phyloP scores from a whole-genome alignment of 2,797 vertebrate genomes.

The Neosilurus mollespiculum region DNA sequence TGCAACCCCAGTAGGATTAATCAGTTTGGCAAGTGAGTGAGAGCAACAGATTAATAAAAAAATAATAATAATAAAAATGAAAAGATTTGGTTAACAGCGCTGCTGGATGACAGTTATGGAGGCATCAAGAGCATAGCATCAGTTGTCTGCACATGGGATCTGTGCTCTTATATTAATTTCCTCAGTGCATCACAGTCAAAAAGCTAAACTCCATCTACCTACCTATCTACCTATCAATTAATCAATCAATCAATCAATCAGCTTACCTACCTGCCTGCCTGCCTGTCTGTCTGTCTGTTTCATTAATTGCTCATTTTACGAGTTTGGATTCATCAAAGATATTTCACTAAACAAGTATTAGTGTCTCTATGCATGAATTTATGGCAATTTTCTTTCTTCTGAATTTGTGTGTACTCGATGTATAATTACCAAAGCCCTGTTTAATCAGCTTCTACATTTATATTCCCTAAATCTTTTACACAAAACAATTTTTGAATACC shows the following conservation, averaged over 20 bases:
- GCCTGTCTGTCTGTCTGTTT: too few relatives aligned
- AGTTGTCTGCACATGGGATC: neutral
- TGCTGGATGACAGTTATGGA: neutral
- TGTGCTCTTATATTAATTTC: neutral
- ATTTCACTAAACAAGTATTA: neutral
- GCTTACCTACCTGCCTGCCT: too few relatives aligned
- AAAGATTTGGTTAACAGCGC: neutral
- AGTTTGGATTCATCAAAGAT: neutral
- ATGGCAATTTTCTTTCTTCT: neutral
- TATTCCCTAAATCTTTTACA: neutral
- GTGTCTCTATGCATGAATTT: neutral
- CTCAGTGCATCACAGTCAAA: neutral
- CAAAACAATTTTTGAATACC: neutral
- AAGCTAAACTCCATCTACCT: neutral
- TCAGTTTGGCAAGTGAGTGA: too few relatives aligned
- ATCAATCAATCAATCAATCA: too few relatives aligned
- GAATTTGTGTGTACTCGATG: neutral
- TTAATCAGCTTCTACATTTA: constrained; percentile 2
- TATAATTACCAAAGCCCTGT: neutral
- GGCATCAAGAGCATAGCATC: neutral
- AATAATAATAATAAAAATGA: neutral
- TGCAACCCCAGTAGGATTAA: too few relatives aligned
- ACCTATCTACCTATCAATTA: too few relatives aligned
- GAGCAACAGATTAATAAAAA: too few relatives aligned
- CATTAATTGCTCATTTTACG: neutral